Percentiles rank a stretch among this genome's conserved stretches.
Evolutionary conservation across 2,113 vertebrate genomes (phyloP).

Genomic region (Albula glossodonta): DNA sequence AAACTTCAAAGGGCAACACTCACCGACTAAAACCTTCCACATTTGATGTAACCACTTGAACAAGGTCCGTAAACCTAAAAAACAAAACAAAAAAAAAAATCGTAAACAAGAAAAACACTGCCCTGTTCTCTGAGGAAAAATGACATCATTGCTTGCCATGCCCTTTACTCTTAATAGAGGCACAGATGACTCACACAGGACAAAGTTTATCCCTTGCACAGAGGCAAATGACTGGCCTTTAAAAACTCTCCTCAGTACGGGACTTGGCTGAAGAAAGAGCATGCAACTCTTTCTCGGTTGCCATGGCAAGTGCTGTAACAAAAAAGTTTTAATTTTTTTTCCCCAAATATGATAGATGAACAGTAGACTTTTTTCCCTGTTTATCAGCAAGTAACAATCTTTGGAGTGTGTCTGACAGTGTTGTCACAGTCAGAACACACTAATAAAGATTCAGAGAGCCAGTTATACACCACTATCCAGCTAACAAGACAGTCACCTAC

Average conservation of each 20-base stretch:
- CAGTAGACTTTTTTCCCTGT: not conserved
- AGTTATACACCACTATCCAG: not conserved
- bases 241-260: not conserved
- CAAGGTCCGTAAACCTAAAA: conserved; percentile 58
- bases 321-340: not conserved
- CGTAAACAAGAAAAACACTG: not conserved
- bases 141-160: not conserved
- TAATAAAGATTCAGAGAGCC: not conserved
- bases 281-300: not conserved
- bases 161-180: not conserved
- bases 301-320: not conserved
- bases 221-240: not conserved
- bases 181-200: not conserved
- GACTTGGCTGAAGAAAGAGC: not conserved
- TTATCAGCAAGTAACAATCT: not conserved
- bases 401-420: not conserved
- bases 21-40: conserved; percentile 52
- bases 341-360: not conserved
- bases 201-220: not conserved
- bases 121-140: not conserved
- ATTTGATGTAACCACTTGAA: conserved; percentile 48
- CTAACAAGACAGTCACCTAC: not conserved
- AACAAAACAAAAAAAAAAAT: not conserved
- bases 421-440: not conserved
- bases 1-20: conserved; percentile 32